Base-by-base conservation (phyloP, 2,113 vertebrate genomes). In the Brachirus orientalis region DNA sequence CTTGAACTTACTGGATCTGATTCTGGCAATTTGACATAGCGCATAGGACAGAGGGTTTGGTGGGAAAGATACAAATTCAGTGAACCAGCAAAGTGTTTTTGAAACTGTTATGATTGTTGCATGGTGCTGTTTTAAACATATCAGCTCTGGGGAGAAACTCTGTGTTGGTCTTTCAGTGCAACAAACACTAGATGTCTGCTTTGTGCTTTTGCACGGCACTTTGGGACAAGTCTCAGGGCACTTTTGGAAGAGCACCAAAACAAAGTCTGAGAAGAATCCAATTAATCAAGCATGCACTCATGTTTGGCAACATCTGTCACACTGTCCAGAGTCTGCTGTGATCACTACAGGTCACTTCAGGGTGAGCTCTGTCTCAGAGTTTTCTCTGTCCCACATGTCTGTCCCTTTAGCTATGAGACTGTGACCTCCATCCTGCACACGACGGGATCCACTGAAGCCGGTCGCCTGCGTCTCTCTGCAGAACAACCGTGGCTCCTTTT, bases 351-450 rank as follows among this genome's bases (percentile, higher is more conserved):
- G 63, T 68, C 52, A 54, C 59, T 55, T 59, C 18, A 44, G 69
- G 76, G 63, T 76, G 60, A 80, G 65, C 57, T 13, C 44, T 53
- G 37, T 79, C 83, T 87, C 79, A 89, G 63, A 66, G 58, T 59
- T 66, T 72, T 70, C 77, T 58, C 75, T 87, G 69, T 80, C 55
- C 56, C 52, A 68, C 77, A 4, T 88, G 47, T 91, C 57, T 83
- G 77, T 75, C 71, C 72, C 63, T 53, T 13, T 51, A 91, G 88
- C 62, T 81, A 65, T 54, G 79, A 87, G 68, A 76, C 80, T 68
- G 71, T 85, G 67, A 37, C 77, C 28, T 82, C 76, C 83, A 63
- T 88, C 48, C 82, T 86, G 69, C 50, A 77, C 22, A 79, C 80
- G 48, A 10, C 67, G n/a, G 75, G 75, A 78, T 61, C 81, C 16